Base-by-base conservation (phyloP, 1,140 invertebrate genomes). In the Ostrea edulis region DNA sequence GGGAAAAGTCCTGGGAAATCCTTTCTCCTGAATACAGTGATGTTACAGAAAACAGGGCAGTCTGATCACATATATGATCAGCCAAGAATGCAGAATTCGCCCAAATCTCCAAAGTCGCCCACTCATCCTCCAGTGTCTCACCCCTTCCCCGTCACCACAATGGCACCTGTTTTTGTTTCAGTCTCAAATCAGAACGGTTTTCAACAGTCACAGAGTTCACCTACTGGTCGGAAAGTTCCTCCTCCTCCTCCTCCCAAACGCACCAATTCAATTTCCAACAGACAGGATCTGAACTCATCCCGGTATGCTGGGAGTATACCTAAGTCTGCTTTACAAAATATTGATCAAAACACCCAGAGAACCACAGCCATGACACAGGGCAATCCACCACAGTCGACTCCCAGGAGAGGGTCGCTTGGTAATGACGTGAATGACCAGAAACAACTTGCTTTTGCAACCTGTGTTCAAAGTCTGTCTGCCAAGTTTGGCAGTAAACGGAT, bases 231-330 rank as follows among this genome's bases (percentile, higher is more conserved):
- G 22, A 96, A 97, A 68, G 90, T 90, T 17, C 92, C 93, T 35
- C 98, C 98, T 14, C 98, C 98, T 0, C 97, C 98, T 77, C 98
- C 98, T 1, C 98, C 98, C 1, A 97, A 98, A 92, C 95, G 98
- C 52, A 95, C 95, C 8, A 95, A 96, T 88, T 96, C 95, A 5
- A 95, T 96, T n/a, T 90, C 84, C 58, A 85, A 89, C 53, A 52
- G 87, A 25, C 86, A 87, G 55, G 86, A 87, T 55, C 25, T 29
- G n/a, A 87, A 82, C 54, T 86, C 85, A 81, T 77, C 85, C 7
- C 53, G 62, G 29, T 89, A 85, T 83, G 89, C 89, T 87, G 89
- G 89, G n/a, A 89, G 89, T 55, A 89, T 89, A 29, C 89, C 89
- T 17, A 89, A 89, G 58, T 87, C 89, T 65, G 84, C 89, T 20